These are phyloP conservation scores for Amphiduros pacificus DNA, from an alignment of 2,888 invertebrate species.

Conservation along the genomic window DNA sequence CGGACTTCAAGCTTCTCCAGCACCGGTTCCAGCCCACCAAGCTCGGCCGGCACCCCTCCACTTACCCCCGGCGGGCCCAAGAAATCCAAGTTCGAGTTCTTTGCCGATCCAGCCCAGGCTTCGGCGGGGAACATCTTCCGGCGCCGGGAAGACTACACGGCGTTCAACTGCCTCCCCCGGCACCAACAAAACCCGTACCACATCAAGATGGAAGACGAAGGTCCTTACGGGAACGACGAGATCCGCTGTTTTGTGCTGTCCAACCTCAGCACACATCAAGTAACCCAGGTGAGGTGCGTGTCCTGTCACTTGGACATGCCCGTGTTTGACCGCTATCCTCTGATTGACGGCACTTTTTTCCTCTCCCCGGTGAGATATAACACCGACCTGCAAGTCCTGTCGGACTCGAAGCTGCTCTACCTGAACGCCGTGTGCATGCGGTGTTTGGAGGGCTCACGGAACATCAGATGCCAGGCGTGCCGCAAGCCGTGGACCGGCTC, in stretches of 20 bases:
- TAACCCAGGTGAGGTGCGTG: slow-evolving; percentile 80
- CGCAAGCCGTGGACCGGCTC: slow-evolving; percentile 71
- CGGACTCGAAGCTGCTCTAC: slow-evolving; percentile 84
- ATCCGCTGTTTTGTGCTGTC: slow-evolving; percentile 94
- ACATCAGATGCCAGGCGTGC: slow-evolving; percentile 49
- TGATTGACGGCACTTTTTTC: slow-evolving; percentile 98
- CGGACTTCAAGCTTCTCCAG: slow-evolving; percentile 57
- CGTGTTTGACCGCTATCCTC: slow-evolving; percentile 91
- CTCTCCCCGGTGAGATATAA: slow-evolving; percentile 81
- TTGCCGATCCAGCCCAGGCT: slow-evolving; percentile 32
- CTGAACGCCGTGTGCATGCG: slow-evolving; percentile 92
- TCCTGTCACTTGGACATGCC: slow-evolving; percentile 82
- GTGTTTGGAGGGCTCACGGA: slow-evolving; percentile 71
- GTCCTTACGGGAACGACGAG: slow-evolving; percentile 97
- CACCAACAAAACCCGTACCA: slow-evolving; percentile 98
- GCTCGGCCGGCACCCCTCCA: slow-evolving; percentile 67
- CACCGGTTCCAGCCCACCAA: slow-evolving; percentile 62
- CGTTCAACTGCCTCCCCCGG: slow-evolving; percentile 74
- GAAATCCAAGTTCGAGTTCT: slow-evolving; percentile 24
- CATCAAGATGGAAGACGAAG: slow-evolving; percentile 99
- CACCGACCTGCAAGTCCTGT: slow-evolving; percentile 34
- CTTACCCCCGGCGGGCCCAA: slow-evolving; percentile 50
- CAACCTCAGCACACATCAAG: slow-evolving; percentile 87
- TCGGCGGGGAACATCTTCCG: slow-evolving; percentile 73
- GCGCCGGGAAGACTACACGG: slow-evolving; percentile 89